These are phyloP conservation scores for Jaculus jaculus DNA, from an alignment of 2,113 vertebrate species.

Conservation along the genomic window DNA sequence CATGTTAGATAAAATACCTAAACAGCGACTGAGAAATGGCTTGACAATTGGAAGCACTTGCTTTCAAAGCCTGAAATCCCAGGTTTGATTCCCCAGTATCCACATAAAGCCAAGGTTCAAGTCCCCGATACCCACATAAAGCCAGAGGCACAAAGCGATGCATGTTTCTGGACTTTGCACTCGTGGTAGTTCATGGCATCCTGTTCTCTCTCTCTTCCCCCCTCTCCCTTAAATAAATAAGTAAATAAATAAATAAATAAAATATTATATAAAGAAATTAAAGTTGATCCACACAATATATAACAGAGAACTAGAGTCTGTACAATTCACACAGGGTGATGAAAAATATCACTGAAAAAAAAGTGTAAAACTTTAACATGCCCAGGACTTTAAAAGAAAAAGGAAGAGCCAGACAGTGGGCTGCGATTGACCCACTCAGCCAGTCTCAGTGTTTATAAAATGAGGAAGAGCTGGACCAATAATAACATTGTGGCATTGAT, in stretches of 20 bases:
- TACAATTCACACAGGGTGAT: not conserved
- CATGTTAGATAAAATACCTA: constrained; percentile 18
- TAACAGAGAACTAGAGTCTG: not conserved
- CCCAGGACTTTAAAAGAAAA: constrained; percentile 58
- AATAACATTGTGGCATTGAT: constrained; percentile 73
- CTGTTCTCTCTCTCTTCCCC: too few relatives aligned
- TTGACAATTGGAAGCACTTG: too few relatives aligned
- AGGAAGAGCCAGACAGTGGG: constrained; percentile 53
- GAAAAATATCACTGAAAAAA: constrained; percentile 44
- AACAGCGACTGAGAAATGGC: not conserved
- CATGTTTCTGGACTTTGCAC: too few relatives aligned
- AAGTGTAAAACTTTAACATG: not conserved
- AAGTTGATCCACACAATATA: not conserved
- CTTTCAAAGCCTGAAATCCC: too few relatives aligned
- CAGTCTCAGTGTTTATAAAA: constrained; percentile 65
- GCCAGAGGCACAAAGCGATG: too few relatives aligned
- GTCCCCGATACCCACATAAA: too few relatives aligned
- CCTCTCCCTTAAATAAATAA: too few relatives aligned
- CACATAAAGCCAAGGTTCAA: too few relatives aligned
- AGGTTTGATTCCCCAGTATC: too few relatives aligned
- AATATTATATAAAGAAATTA: too few relatives aligned
- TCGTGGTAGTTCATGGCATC: too few relatives aligned
- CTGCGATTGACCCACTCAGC: constrained; percentile 44
- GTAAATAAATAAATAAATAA: too few relatives aligned
- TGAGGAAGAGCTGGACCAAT: constrained; percentile 76